Conservation (phyloP, 2,888 invertebrate genomes). For the Apotomis capreana region DNA sequence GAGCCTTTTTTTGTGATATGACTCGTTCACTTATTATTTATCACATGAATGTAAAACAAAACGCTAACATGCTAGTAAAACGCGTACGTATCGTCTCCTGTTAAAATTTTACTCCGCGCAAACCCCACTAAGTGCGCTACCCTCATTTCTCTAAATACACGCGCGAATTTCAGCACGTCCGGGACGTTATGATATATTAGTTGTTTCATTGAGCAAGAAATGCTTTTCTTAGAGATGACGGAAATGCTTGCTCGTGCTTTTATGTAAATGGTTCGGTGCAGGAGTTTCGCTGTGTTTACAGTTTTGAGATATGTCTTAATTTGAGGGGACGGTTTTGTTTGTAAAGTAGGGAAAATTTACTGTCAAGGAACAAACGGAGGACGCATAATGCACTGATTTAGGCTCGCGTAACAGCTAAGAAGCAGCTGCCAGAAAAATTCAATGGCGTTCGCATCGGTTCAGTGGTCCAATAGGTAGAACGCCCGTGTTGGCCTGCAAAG, state of each 20-base stretch:
- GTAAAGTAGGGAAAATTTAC: not conserved
- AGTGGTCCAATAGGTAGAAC: too few species aligned
- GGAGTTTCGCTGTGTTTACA: conserved; percentile 27
- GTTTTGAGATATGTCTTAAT: conserved; percentile 35
- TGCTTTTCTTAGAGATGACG: conserved; percentile 36
- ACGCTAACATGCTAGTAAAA: not conserved
- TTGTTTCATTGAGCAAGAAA: conserved; percentile 38
- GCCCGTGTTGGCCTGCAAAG: too few species aligned
- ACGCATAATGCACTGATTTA: not conserved
- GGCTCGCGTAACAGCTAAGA: too few species aligned
- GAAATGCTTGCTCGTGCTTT: conserved; percentile 30
- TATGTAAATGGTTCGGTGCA: conserved; percentile 28
- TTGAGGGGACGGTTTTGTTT: conserved; percentile 19
- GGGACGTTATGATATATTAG: conserved; percentile 38
- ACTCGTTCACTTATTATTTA: too few species aligned
- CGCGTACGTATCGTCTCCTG: not conserved
- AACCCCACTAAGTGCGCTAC: conserved; percentile 27
- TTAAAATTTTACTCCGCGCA: not conserved
- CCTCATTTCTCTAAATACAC: conserved; percentile 44
- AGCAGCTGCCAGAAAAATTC: too few species aligned
- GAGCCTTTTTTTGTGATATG: too few species aligned
- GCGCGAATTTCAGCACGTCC: conserved; percentile 37
- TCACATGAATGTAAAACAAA: not conserved
- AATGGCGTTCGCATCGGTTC: too few species aligned
- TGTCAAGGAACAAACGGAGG: not conserved